Evolutionary conservation across 2,113 vertebrate genomes (phyloP).

Genomic region (Labeo catla): DNA sequence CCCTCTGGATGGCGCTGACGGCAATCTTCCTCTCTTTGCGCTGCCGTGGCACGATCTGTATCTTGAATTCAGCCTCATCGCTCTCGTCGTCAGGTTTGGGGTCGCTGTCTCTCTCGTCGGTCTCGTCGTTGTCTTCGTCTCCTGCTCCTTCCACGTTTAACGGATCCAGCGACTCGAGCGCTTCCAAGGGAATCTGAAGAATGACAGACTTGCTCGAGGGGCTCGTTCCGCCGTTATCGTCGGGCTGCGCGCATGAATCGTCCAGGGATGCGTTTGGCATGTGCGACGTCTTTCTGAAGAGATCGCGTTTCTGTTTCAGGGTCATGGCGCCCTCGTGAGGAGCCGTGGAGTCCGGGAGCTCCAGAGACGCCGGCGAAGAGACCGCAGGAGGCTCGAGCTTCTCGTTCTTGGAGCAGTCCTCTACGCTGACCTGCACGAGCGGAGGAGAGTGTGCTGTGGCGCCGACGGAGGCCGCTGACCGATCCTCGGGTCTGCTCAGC

Average conservation of each 20-base stretch:
- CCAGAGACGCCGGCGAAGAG: constrained; percentile 42
- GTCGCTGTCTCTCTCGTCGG: constrained; percentile 82
- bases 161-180: constrained; percentile 76
- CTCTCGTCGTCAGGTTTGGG: constrained; percentile 82
- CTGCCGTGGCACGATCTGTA: constrained; percentile 96
- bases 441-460: constrained; percentile 72
- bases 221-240: constrained; percentile 71
- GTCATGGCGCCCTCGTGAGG: constrained; percentile 84
- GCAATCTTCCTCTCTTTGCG: constrained; percentile 98
- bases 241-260: constrained; percentile 68
- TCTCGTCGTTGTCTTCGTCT: constrained; percentile 84
- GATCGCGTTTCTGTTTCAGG: constrained; percentile 92
- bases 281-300: constrained; percentile 87
- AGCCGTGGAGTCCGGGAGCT: constrained; percentile 68
- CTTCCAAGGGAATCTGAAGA: constrained; percentile 87
- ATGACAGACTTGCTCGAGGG: constrained; percentile 75
- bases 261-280: constrained; percentile 88
- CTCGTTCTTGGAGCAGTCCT: constrained; percentile 84
- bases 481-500: constrained; percentile 45
- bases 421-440: constrained; percentile 88
- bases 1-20: constrained; percentile 97
- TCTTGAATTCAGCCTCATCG: constrained; percentile 95
- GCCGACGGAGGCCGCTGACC: constrained; percentile 47
- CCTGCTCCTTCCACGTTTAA: constrained; percentile 82
- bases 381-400: constrained; percentile 32